These are phyloP conservation scores for Strigamia maritima DNA, from an alignment of 2,888 invertebrate species.

Conservation along the genomic window DNA sequence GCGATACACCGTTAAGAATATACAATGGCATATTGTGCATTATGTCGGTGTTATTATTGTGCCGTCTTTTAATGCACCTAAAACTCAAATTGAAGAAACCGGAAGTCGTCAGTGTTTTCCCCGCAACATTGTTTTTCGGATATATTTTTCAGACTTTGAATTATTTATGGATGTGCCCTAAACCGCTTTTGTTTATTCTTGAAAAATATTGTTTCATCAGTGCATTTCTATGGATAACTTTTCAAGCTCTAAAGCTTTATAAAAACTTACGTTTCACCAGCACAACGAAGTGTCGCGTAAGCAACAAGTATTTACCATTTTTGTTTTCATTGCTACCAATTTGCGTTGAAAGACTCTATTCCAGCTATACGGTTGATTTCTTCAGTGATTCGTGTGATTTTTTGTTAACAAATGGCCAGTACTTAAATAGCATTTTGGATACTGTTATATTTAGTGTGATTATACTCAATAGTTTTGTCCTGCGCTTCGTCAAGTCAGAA, in stretches of 20 bases:
- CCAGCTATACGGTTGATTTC: neutral
- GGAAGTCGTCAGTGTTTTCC: neutral
- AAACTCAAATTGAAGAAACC: neutral
- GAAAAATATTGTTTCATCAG: conserved; percentile 3
- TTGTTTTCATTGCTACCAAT: neutral
- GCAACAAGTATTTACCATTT: neutral
- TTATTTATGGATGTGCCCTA: neutral
- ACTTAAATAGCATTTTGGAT: neutral
- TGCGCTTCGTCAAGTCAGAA: neutral
- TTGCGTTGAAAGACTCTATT: neutral
- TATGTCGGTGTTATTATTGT: neutral
- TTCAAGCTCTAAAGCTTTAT: neutral
- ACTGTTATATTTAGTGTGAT: neutral
- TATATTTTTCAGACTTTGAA: neutral
- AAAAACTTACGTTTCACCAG: neutral
- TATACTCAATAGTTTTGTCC: neutral
- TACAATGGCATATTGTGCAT: neutral
- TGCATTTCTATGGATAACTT: neutral
- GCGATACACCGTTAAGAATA: neutral
- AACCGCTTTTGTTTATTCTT: neutral
- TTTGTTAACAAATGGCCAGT: neutral
- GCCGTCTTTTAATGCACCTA: neutral
- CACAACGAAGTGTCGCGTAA: neutral
- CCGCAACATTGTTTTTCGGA: neutral
- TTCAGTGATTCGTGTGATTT: neutral